Evolutionary conservation across 2,113 vertebrate species (phyloP).

Genomic region (Prionailurus viverrinus): DNA sequence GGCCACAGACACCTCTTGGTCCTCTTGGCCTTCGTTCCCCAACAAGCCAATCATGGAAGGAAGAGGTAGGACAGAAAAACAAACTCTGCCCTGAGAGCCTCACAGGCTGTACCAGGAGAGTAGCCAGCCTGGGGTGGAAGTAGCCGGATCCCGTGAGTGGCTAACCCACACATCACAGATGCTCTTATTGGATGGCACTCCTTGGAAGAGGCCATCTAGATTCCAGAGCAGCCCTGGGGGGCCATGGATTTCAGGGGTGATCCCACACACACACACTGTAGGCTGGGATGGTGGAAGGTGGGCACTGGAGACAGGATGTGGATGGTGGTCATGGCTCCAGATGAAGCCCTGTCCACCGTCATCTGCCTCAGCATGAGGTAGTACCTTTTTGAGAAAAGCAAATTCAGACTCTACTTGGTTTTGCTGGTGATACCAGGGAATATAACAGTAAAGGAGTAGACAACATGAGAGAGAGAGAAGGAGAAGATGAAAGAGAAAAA

Average conservation of each 20-base stretch:
- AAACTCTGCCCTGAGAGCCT: background rate
- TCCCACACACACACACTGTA: slow-evolving; percentile 89
- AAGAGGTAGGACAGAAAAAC: background rate
- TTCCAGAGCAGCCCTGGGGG: slow-evolving; percentile 87
- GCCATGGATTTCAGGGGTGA: slow-evolving; percentile 82
- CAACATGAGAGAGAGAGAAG: background rate
- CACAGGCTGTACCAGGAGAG: slow-evolving; percentile 75
- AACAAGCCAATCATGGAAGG: background rate
- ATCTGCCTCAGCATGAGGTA: background rate
- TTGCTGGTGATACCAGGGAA: background rate
- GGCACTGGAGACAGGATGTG: slow-evolving; percentile 87
- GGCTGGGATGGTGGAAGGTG: slow-evolving; percentile 83
- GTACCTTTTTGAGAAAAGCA: background rate
- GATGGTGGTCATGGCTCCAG: slow-evolving; percentile 62
- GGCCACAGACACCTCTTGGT: background rate
- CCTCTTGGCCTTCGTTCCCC: background rate
- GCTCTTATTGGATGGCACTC: slow-evolving; percentile 94
- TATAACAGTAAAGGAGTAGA: background rate
- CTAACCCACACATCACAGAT: slow-evolving; percentile 89
- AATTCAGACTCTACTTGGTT: background rate
- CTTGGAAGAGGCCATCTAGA: slow-evolving; percentile 91
- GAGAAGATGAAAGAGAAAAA: too few relatives aligned
- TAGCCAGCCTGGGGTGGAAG: slow-evolving; percentile 64
- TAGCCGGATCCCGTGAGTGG: slow-evolving; percentile 72
- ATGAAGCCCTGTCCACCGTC: background rate